These are phyloP conservation scores for Pseudoips prasinana DNA, from an alignment of 2,888 invertebrate species.

Conservation along the genomic window DNA sequence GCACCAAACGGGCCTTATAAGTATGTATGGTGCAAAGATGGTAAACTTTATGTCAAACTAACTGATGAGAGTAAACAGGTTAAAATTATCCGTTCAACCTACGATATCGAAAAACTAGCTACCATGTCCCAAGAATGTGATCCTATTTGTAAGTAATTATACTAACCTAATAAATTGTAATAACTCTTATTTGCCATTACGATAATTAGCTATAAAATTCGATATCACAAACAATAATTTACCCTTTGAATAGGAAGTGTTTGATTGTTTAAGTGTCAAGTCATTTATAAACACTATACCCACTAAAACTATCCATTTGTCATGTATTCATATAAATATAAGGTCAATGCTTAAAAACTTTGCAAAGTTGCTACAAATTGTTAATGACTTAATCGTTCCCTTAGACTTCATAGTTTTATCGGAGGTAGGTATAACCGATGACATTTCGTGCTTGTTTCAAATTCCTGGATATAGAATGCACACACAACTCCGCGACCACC, in stretches of 20 bases:
- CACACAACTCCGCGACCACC: too few species aligned
- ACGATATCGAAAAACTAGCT: background rate
- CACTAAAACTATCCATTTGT: constrained; percentile 3
- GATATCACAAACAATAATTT: background rate
- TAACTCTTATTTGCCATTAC: too few species aligned
- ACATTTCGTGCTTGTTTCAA: constrained; percentile 10
- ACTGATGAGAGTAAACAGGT: constrained; percentile 1
- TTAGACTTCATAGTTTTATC: constrained; percentile 3
- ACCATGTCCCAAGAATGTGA: background rate
- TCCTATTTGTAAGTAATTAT: background rate
- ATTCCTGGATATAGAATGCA: constrained; percentile 28
- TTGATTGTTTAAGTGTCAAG: constrained; percentile 1
- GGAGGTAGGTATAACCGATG: constrained; percentile 1
- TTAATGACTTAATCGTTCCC: background rate
- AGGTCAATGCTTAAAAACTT: constrained; percentile 23
- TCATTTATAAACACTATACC: constrained; percentile 1
- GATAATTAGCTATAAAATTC: too few species aligned
- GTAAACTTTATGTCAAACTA: constrained; percentile 4
- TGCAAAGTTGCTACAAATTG: background rate
- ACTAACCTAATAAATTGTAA: background rate
- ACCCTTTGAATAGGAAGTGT: background rate
- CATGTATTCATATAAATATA: constrained; percentile 26
- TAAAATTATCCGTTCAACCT: background rate
- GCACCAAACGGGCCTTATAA: constrained; percentile 1
- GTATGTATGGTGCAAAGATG: constrained; percentile 4